Evolutionary conservation across 53 echinoderm and acorn worm genomes (phyloP).

Genomic region (Hippasteria phrygiana): DNA sequence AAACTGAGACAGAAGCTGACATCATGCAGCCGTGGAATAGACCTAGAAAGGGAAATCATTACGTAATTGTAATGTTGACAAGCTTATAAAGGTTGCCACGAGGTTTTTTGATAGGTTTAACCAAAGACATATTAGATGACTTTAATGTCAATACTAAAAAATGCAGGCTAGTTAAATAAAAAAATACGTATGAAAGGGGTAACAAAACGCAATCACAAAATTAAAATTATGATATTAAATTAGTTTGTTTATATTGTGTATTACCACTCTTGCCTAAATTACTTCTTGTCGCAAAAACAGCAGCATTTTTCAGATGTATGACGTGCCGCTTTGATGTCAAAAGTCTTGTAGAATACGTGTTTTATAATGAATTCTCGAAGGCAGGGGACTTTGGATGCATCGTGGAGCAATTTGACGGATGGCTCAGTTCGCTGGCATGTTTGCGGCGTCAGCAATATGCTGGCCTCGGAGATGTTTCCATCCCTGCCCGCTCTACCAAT

Average conservation of each 20-base stretch:
- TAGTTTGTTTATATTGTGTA: too few relatives aligned
- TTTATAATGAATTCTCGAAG: not conserved
- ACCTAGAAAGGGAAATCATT: not conserved
- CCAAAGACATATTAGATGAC: too few relatives aligned
- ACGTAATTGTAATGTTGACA: not conserved
- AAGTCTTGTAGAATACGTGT: not conserved
- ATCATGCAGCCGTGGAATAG: not conserved
- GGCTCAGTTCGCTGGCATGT: slow-evolving; percentile 7
- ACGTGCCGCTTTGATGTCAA: not conserved
- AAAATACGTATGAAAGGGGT: too few relatives aligned
- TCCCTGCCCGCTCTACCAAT: slow-evolving; percentile 47
- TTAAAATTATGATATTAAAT: too few relatives aligned
- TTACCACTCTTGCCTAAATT: too few relatives aligned
- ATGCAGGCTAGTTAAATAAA: too few relatives aligned
- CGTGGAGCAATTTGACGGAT: not conserved
- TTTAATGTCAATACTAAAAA: too few relatives aligned
- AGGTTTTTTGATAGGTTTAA: too few relatives aligned
- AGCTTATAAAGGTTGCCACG: not conserved
- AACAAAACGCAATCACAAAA: too few relatives aligned
- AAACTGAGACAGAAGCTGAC: not conserved
- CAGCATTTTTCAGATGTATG: slow-evolving; percentile 6
- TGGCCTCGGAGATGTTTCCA: not conserved
- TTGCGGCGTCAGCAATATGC: not conserved
- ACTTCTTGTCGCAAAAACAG: not conserved
- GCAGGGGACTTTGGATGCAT: not conserved